Conservation (phyloP, 2,797 vertebrate species). For the Falco columbarius region DNA sequence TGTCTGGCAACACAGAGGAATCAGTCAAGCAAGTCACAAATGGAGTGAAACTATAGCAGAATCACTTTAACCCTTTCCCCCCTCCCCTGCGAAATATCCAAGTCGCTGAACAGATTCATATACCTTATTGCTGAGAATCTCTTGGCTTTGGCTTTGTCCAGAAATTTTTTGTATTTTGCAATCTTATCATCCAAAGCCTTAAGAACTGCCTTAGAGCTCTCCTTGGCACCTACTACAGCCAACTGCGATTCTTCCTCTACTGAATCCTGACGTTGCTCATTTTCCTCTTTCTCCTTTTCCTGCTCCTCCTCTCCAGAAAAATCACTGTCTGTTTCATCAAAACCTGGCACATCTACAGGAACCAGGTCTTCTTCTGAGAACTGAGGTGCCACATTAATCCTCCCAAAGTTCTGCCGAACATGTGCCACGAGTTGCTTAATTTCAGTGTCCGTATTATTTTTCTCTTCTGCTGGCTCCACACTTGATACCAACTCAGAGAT, state of each 20-base stretch:
- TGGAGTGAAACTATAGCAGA: not conserved
- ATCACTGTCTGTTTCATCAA: conserved; percentile 75
- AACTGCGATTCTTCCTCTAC: not conserved
- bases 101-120: not conserved
- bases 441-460: not conserved
- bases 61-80: not conserved
- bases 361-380: conserved; percentile 92
- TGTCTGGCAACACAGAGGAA: not conserved
- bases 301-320: conserved; percentile 68
- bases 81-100: fast-evolving
- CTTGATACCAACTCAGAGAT: not conserved
- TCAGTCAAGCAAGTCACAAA: not conserved
- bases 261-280: not conserved
- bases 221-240: not conserved
- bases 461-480: not conserved
- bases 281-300: conserved; percentile 66
- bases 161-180: conserved; percentile 91
- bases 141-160: conserved; percentile 93
- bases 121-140: conserved; percentile 95
- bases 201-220: conserved; percentile 78
- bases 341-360: conserved; percentile 87
- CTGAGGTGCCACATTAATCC: conserved; percentile 90
- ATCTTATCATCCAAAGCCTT: conserved; percentile 92
- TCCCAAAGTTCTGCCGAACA: conserved; percentile 93
- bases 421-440: conserved; percentile 82